phyloP scores from a whole-genome alignment of 2,797 vertebrate genomes.

The Alectoris magna region DNA sequence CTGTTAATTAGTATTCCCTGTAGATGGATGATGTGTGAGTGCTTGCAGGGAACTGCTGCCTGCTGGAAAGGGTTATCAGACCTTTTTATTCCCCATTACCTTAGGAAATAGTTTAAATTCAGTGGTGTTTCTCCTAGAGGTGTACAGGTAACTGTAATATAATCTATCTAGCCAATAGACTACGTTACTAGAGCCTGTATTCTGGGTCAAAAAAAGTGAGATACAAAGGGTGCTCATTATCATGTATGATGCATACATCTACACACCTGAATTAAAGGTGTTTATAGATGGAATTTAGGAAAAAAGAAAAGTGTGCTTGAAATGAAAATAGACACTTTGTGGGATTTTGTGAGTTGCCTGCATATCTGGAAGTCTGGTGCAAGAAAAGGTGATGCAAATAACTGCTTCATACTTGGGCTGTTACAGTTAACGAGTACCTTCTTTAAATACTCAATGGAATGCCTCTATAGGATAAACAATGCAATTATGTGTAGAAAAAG shows the following conservation, averaged over 20 bases:
- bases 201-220: neutral
- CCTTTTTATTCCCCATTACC: neutral
- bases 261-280: neutral
- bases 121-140: neutral
- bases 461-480: constrained; percentile 57
- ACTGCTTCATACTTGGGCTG: neutral
- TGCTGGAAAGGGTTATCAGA: neutral
- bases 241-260: neutral
- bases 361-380: neutral
- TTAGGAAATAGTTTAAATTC: neutral
- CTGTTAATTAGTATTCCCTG: neutral
- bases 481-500: constrained; percentile 45
- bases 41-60: neutral
- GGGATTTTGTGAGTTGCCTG: neutral
- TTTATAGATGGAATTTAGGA: neutral
- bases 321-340: neutral
- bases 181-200: neutral
- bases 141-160: neutral
- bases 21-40: neutral
- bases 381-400: neutral
- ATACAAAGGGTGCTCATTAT: neutral
- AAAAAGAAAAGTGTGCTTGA: accelerated
- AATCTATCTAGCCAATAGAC: neutral
- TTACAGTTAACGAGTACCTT: neutral
- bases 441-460: constrained; percentile 14